Base-by-base conservation (phyloP, 2,113 vertebrate species). In the Kryptolebias marmoratus region DNA sequence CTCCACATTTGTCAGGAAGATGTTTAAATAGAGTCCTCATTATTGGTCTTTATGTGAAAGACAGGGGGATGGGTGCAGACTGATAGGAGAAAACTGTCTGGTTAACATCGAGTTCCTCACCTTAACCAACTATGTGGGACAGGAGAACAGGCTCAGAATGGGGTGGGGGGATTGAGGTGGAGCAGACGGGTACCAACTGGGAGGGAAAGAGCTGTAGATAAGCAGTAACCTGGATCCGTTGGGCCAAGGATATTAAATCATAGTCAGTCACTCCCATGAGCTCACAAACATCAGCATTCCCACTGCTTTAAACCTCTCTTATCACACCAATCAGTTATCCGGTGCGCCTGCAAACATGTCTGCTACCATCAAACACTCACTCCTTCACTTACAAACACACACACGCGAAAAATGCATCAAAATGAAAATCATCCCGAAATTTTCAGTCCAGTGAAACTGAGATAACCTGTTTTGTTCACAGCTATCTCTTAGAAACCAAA, bases 21-120 rank as follows among this genome's bases (percentile, higher is more conserved):
- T 96, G 95, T 96, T 96, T 96, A 96, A 96, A 96, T 96, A 77
- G 69, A 78, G 93, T 93, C 94, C 94, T 94, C 94, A 94, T 97
- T 96, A 96, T 96, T 95, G 95, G 92, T 94, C 95, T 95, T 93
- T 95, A 95, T 96, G 95, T 78, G 84, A 76, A 73, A 83, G 82
- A 79, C 80, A 69, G 76, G 82, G 65, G 72, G 73, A 79, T 63
- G 79, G 83, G 72, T 22, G 72, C 73, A 56, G 85, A 70, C 81
- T 73, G 83, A 85, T 85, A 87, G 73, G 27, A 78, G 60, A 87
- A 92, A 91, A 90, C 83, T 91, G 91, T 96, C 96, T 98, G 96
- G 95, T 96, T 97, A 96, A 93, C 90, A 87, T 98, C 96, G 89
- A 93, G 85, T 73, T 92, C 71, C 60, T 83, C 74, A 83, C 63